Evolutionary conservation across 1,140 invertebrate genomes (phyloP).

Genomic region (Drosophila watanabei): DNA sequence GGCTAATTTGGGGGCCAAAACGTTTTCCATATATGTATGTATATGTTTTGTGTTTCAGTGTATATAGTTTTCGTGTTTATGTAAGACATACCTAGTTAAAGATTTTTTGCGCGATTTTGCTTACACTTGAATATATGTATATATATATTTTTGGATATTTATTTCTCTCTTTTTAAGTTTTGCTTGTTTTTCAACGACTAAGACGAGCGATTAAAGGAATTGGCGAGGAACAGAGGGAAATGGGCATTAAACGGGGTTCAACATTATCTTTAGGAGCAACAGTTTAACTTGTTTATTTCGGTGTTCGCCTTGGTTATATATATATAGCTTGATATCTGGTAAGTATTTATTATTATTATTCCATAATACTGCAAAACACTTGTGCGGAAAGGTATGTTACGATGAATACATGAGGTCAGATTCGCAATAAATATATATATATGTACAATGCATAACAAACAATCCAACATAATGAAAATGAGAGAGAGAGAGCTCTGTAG

Average conservation of each 20-base stretch:
- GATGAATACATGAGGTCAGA: constrained; percentile 29
- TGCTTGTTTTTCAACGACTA: constrained; percentile 6
- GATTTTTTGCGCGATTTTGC: constrained; percentile 81
- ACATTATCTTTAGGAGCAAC: constrained; percentile 77
- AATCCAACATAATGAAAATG: constrained; percentile 26
- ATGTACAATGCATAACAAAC: constrained; percentile 67
- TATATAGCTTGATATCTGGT: constrained; percentile 48
- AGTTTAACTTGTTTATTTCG: constrained; percentile 69
- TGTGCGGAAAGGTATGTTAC: constrained; percentile 1
- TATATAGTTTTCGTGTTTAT: constrained; percentile 31
- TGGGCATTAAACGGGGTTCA: constrained; percentile 45
- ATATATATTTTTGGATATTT: constrained; percentile 36
- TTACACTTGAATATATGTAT: constrained; percentile 64
- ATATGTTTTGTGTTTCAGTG: constrained; percentile 13
- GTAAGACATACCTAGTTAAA: constrained; percentile 83
- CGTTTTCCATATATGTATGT: constrained; percentile 7
- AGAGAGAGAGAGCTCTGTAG: constrained; percentile 12
- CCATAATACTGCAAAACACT: constrained; percentile 20
- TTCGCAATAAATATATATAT: constrained; percentile 59
- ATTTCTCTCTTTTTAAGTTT: constrained; percentile 45
- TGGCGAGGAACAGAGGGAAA: constrained; percentile 16
- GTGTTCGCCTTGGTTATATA: constrained; percentile 27
- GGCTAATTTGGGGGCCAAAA: constrained; percentile 43
- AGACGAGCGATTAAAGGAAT: constrained; percentile 37
- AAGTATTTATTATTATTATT: constrained; percentile 34